Base-by-base conservation (phyloP, 2,888 invertebrate species). In the Lasioglossum figueresi region DNA sequence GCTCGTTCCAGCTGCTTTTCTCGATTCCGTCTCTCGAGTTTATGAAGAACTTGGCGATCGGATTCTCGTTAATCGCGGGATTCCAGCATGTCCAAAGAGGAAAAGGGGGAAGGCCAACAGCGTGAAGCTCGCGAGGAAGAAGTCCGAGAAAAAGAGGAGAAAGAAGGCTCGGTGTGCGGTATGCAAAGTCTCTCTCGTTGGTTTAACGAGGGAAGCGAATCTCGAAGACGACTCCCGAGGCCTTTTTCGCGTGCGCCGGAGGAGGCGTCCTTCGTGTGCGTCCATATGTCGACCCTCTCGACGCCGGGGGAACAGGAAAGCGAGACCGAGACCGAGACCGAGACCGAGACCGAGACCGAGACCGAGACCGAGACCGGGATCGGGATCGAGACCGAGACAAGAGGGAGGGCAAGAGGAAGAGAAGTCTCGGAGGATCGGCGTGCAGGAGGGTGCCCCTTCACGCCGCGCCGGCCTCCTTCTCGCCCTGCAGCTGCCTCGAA, bases 141-240 rank as follows among this genome's bases (percentile, higher is more conserved):
- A 85, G 82, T 76, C 80, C 81, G 79, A 79, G 88, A 86, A 84
- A 87, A 85, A 85, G 87, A 82, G 74, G 77, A 73, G 76, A 45
- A 71, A 63, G 59, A n/a, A 68, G 48, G 37, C 83, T 82, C 79
- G 79, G 76, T 88, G 87, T 85, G 89, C 89, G 91, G 91, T 92
- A 93, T 94, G 93, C 93, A 93, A 93, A 93, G 93, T 90, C 84
- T 84, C 94, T 94, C 94, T 94, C 91, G 93, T 94, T 93, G 93
- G 92, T 94, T 93, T 94, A 94, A 94, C 93, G 94, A 95, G 94
- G 93, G 93, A 93, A 93, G 91, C 94, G 93, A 96, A 96, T 96
- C 95, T 95, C 85, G 88, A 91, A 92, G 92, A 92, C 91, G 93
- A 93, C 91, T 93, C 89, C 89, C 89, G 89, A 87, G 82, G 76